A percentile compares a stretch with the other conserved stretches of the same genome.
Evolutionary conservation across 2,797 vertebrate genomes (phyloP).

Genomic region (Basileuterus tristriatus): DNA sequence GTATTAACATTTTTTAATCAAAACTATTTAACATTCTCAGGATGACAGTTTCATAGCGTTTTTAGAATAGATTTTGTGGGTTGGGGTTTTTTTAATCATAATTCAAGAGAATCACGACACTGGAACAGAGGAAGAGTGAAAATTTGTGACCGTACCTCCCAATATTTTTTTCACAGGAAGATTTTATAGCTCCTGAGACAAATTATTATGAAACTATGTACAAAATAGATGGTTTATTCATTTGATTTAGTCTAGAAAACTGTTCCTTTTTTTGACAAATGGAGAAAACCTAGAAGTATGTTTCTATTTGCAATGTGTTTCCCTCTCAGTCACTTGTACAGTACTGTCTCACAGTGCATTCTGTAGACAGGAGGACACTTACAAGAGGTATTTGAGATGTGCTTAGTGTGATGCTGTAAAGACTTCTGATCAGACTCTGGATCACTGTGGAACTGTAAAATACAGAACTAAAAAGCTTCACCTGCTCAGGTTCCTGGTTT

Average conservation of each 20-base stretch:
- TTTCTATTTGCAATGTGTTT: not conserved
- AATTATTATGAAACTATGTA: not conserved
- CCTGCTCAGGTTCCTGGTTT: not conserved
- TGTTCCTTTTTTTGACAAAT: not conserved
- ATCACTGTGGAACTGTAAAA: not conserved
- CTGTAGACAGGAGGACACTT: not conserved
- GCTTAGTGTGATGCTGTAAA: too few species aligned
- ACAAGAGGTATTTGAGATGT: not conserved
- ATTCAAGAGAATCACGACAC: not conserved
- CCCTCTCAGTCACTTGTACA: not conserved
- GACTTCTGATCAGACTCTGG: not conserved
- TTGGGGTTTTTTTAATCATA: accelerated
- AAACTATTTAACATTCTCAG: not conserved
- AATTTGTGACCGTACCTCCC: not conserved
- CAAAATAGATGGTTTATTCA: not conserved
- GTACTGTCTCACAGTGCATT: not conserved
- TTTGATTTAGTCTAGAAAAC: not conserved
- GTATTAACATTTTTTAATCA: not conserved
- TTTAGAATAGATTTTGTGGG: not conserved
- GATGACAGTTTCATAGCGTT: not conserved
- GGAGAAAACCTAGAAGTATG: not conserved
- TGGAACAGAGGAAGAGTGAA: not conserved
- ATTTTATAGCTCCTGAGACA: not conserved
- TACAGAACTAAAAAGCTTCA: not conserved
- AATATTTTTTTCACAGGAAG: not conserved